These are phyloP conservation scores for Solenopsis invicta DNA, from an alignment of 1,140 invertebrate genomes.

Conservation along the genomic window DNA sequence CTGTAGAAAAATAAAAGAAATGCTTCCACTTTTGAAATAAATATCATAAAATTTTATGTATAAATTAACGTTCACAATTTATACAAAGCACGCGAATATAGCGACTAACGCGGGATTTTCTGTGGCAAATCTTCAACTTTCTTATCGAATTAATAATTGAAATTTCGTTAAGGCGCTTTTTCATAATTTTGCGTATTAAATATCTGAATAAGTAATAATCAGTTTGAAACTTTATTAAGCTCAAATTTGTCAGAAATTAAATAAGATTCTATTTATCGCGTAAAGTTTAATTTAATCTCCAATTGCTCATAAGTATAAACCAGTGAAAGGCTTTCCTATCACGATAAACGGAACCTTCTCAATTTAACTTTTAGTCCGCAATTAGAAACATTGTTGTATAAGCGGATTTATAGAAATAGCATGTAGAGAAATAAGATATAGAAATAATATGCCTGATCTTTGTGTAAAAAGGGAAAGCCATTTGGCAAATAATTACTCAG, in stretches of 20 bases:
- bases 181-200: neutral
- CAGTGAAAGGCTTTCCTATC: neutral
- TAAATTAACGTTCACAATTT: constrained; percentile 8
- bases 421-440: constrained; percentile 6
- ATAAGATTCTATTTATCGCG: neutral
- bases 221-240: neutral
- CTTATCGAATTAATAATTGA: constrained; percentile 15
- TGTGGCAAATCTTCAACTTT: neutral
- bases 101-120: neutral
- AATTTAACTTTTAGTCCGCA: constrained; percentile 4
- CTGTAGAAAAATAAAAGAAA: neutral
- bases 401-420: constrained; percentile 23
- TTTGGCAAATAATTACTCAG: neutral
- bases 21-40: neutral
- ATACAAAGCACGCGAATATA: constrained; percentile 11
- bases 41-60: neutral
- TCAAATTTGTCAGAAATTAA: constrained; percentile 8
- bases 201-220: constrained; percentile 11
- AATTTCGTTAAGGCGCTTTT: constrained; percentile 20
- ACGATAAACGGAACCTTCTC: neutral
- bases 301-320: neutral
- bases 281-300: neutral
- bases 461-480: constrained; percentile 20
- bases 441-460: constrained; percentile 23
- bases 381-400: constrained; percentile 5